phyloP scores from a whole-genome alignment of 1,140 invertebrate genomes.

The Trachymyrmex septentrionalis region DNA sequence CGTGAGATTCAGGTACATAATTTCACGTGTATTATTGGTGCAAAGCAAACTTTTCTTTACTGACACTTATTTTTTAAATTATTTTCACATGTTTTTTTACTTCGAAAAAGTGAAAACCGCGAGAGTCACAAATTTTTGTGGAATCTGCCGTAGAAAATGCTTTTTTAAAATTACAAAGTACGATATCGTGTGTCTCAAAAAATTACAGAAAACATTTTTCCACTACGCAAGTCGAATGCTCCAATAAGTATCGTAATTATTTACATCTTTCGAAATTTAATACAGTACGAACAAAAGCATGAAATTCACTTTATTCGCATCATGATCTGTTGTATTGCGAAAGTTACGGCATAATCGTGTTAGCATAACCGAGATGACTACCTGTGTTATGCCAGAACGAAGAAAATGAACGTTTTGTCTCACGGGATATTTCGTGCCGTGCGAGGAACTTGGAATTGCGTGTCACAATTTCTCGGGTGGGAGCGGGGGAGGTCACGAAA shows the following conservation, averaged over 20 bases:
- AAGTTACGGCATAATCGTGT: slow-evolving; percentile 21
- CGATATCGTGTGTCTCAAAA: neutral
- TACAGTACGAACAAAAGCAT: neutral
- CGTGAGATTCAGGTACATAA: neutral
- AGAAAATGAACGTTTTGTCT: slow-evolving; percentile 41
- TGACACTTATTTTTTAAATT: neutral
- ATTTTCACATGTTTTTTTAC: neutral
- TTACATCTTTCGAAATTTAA: neutral
- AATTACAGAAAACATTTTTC: neutral
- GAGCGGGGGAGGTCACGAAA: neutral
- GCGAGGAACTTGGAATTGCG: slow-evolving; percentile 11
- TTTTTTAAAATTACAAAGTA: neutral
- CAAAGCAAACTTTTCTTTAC: neutral
- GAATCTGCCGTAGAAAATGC: neutral
- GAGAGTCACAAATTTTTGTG: neutral
- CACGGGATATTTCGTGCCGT: slow-evolving; percentile 19
- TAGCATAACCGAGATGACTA: slow-evolving; percentile 19
- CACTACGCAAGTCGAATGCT: neutral
- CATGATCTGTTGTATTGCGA: slow-evolving; percentile 13
- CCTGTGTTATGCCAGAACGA: neutral
- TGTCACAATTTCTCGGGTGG: slow-evolving; percentile 18
- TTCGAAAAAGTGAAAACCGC: neutral
- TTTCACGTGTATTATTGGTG: neutral
- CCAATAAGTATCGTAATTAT: neutral
- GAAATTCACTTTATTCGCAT: slow-evolving; percentile 18